Conservation (phyloP, 2,797 vertebrate species). For the Hypotaenidia philippensis region DNA sequence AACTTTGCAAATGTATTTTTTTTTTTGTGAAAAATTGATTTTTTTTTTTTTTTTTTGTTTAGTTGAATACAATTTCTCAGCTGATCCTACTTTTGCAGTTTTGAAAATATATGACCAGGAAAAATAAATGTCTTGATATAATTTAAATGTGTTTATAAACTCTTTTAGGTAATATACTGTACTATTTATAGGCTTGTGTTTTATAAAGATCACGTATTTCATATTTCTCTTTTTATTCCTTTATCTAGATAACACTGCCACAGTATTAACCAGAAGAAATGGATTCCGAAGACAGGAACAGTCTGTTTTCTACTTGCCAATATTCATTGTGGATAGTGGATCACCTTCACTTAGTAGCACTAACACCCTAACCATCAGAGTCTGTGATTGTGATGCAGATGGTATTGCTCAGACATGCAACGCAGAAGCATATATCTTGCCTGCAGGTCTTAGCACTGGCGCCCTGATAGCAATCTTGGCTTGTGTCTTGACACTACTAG, state of each 20-base stretch:
- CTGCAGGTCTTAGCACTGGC: constrained; percentile 93
- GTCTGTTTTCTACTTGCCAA: constrained; percentile 89
- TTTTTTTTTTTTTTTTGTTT: neutral
- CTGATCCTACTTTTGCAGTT: neutral
- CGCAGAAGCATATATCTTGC: constrained; percentile 90
- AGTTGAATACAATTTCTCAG: neutral
- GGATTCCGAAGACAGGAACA: constrained; percentile 93
- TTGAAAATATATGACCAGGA: neutral
- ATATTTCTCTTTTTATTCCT: neutral
- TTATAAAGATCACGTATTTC: neutral
- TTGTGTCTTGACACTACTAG: constrained; percentile 92
- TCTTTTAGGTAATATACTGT: neutral
- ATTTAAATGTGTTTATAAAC: neutral
- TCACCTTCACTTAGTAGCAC: constrained; percentile 94
- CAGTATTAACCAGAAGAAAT: constrained; percentile 88
- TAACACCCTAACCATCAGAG: constrained; percentile 92
- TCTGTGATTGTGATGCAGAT: constrained; percentile 91
- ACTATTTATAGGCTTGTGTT: neutral
- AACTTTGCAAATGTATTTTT: neutral
- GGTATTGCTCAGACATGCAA: constrained; percentile 90
- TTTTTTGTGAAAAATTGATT: neutral
- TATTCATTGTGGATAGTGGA: constrained; percentile 93
- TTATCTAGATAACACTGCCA: constrained; percentile 92
- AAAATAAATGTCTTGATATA: neutral
- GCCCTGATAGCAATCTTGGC: constrained; percentile 95